These are phyloP conservation scores for Neogale vison DNA, from an alignment of 2,113 vertebrate genomes.

Conservation along the genomic window DNA sequence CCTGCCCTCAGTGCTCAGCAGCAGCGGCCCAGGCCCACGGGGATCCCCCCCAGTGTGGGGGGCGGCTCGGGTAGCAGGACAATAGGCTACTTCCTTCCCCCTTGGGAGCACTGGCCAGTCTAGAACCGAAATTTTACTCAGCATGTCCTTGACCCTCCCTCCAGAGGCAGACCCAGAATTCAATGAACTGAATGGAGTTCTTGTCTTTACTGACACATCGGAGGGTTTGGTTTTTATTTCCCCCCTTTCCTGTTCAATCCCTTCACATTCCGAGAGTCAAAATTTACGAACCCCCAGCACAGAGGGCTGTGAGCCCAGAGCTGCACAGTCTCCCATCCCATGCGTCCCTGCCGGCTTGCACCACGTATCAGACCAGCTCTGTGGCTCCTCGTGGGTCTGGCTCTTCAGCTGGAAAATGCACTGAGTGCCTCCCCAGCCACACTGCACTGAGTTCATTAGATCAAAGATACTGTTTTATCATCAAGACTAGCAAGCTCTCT, in stretches of 20 bases:
- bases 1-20: neutral
- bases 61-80: fast-evolving
- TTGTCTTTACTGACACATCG: neutral
- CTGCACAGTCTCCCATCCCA: too few relatives aligned
- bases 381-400: neutral
- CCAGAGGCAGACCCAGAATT: neutral
- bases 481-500: neutral
- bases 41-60: neutral
- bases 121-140: neutral
- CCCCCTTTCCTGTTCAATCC: neutral
- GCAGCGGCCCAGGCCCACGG: neutral
- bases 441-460: neutral
- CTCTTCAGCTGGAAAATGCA: neutral
- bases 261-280: neutral
- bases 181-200: neutral
- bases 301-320: neutral
- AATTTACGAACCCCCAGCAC: neutral
- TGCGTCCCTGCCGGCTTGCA: neutral
- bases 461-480: neutral
- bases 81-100: neutral
- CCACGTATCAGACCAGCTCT: neutral
- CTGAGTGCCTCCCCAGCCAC: neutral
- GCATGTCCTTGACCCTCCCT: neutral
- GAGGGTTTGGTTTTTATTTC: neutral
- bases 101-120: neutral